Evolutionary conservation across 2,113 vertebrate genomes (phyloP).

Genomic region (Brienomyrus brachyistius): DNA sequence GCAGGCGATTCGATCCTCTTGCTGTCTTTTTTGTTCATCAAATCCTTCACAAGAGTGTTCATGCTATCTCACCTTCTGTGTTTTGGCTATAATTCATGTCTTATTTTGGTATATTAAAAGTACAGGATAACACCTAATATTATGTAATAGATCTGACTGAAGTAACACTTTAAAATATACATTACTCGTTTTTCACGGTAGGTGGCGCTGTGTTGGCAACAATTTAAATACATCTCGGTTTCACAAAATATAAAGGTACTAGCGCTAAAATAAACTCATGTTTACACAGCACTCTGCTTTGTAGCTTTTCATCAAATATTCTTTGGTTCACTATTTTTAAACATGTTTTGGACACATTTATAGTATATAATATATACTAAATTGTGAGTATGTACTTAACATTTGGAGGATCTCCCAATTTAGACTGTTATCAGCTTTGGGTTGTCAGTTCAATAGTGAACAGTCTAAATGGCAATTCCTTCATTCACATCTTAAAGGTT

Average conservation of each 20-base stretch:
- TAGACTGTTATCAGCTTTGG: neutral
- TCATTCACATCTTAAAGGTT: neutral
- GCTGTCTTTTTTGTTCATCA: neutral
- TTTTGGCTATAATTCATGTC: neutral
- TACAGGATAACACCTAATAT: neutral
- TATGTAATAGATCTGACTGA: neutral
- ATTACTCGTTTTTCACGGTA: neutral
- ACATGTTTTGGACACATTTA: neutral
- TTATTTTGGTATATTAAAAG: neutral
- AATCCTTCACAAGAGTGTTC: neutral
- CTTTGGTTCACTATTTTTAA: neutral
- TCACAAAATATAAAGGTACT: neutral
- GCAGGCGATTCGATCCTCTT: neutral
- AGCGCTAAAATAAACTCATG: neutral
- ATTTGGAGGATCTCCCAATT: neutral
- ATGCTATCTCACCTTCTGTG: neutral
- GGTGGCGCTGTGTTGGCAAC: neutral
- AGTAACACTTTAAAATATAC: neutral
- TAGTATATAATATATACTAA: neutral
- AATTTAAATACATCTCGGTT: neutral
- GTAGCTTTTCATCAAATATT: neutral
- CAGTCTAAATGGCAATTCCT: neutral
- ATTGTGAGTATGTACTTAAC: neutral
- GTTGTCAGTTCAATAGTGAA: neutral
- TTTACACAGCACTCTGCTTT: neutral